These are phyloP conservation scores for Caenorhabditis afra DNA, from an alignment of 2,888 invertebrate species.

Conservation along the genomic window DNA sequence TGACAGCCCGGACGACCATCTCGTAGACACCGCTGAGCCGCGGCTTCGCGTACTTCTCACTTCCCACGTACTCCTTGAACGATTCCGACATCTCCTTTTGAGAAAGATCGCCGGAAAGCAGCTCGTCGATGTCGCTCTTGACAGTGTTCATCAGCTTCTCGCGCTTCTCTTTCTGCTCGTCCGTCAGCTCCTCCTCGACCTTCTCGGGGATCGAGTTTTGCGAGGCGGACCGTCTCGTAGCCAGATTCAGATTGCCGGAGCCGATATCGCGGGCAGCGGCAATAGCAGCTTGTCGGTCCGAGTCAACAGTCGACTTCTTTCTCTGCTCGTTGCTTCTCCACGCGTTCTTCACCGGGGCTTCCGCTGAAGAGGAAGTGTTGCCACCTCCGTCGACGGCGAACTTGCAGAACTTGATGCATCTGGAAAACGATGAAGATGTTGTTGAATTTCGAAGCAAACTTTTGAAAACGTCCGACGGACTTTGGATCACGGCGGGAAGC, in stretches of 20 bases:
- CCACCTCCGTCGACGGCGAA: slow-evolving; percentile 59
- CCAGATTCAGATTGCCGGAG: not conserved
- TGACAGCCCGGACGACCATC: slow-evolving; percentile 30
- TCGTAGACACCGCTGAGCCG: slow-evolving; percentile 50
- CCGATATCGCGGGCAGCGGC: slow-evolving; percentile 44
- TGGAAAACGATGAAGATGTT: too few relatives aligned
- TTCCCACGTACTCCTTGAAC: slow-evolving; percentile 25
- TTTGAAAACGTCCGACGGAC: too few relatives aligned
- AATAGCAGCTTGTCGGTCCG: slow-evolving; percentile 47
- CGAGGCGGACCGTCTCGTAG: slow-evolving; percentile 39
- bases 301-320: slow-evolving; percentile 48
- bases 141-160: slow-evolving; percentile 36
- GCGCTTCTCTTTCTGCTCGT: slow-evolving; percentile 19
- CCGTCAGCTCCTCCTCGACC: slow-evolving; percentile 35
- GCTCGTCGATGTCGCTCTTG: slow-evolving; percentile 48
- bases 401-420: slow-evolving; percentile 41
- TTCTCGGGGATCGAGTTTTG: slow-evolving; percentile 53
- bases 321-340: slow-evolving; percentile 53
- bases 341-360: slow-evolving; percentile 9
- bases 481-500: too few relatives aligned
- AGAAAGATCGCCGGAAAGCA: slow-evolving; percentile 21
- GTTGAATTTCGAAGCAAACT: too few relatives aligned
- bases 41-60: slow-evolving; percentile 50
- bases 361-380: slow-evolving; percentile 25
- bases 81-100: slow-evolving; percentile 45